Evolutionary conservation across 2,113 vertebrate genomes (phyloP).

Genomic region (Octodon degus): DNA sequence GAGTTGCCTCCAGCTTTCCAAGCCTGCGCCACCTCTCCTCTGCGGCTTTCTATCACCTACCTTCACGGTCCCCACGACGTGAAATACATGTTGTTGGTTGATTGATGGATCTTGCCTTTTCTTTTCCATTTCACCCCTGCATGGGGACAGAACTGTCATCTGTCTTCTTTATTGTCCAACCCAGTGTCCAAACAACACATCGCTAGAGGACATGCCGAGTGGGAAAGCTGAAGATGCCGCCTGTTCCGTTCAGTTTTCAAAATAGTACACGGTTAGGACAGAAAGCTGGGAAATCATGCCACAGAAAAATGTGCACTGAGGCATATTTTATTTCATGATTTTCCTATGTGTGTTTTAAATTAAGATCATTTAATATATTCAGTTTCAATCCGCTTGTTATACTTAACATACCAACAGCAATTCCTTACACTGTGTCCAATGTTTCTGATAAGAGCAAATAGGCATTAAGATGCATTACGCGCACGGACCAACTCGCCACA

Average conservation of each 20-base stretch:
- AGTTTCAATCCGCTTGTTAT: constrained; percentile 18
- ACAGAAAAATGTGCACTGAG: neutral
- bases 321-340: neutral
- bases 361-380: neutral
- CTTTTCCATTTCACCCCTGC: neutral
- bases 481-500: neutral
- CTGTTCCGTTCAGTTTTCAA: neutral
- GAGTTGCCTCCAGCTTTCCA: neutral
- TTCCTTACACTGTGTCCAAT: neutral
- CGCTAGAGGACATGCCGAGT: neutral
- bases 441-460: neutral
- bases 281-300: neutral
- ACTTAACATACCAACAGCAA: neutral
- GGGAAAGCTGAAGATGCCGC: neutral
- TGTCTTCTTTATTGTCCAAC: neutral
- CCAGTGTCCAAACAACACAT: neutral
- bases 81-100: neutral
- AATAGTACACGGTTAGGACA: neutral
- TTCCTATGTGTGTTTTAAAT: neutral
- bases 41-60: no score
- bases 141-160: neutral
- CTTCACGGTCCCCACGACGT: neutral
- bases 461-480: neutral
- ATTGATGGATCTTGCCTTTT: neutral
- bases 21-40: rapidly evolving